Evolutionary conservation across 2,888 invertebrate species (phyloP).

Genomic region (Danaus chrysippus): DNA sequence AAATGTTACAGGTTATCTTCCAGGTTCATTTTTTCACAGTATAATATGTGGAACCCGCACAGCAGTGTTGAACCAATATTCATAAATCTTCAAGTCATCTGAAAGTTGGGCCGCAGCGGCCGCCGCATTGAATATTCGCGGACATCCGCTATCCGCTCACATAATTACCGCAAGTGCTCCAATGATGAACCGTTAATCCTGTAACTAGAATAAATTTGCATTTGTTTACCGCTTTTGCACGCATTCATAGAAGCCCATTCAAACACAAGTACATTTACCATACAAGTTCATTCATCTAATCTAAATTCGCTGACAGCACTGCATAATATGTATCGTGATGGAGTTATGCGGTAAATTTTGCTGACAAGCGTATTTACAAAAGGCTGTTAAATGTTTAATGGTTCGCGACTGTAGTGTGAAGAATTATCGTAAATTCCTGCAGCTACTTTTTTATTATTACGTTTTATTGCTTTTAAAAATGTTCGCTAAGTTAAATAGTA

Average conservation of each 20-base stretch:
- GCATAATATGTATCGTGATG: constrained; percentile 36
- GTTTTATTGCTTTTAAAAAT: constrained; percentile 26
- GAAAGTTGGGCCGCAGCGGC: constrained; percentile 20
- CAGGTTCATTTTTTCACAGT: constrained; percentile 17
- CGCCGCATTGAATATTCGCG: constrained; percentile 26
- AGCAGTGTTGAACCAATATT: constrained; percentile 21
- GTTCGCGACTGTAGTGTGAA: constrained; percentile 31
- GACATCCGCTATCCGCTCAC: constrained; percentile 38
- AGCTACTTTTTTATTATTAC: constrained; percentile 29
- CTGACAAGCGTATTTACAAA: constrained; percentile 27
- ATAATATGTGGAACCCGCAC: constrained; percentile 19
- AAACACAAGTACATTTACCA: constrained; percentile 24
- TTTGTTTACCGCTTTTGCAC: constrained; percentile 55
- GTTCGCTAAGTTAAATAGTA: constrained; percentile 24
- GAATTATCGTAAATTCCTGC: constrained; percentile 32
- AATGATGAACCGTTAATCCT: constrained; percentile 68
- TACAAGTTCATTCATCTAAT: constrained; percentile 50
- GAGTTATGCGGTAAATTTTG: constrained; percentile 26
- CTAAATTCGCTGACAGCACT: constrained; percentile 48
- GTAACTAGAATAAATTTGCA: constrained; percentile 72
- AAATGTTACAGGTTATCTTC: not conserved
- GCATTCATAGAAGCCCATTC: constrained; percentile 31
- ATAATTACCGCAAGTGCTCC: constrained; percentile 67
- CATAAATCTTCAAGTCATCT: constrained; percentile 23
- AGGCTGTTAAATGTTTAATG: constrained; percentile 30